These are phyloP conservation scores for Procavia capensis DNA, from an alignment of 2,113 vertebrate genomes.

Conservation along the genomic window DNA sequence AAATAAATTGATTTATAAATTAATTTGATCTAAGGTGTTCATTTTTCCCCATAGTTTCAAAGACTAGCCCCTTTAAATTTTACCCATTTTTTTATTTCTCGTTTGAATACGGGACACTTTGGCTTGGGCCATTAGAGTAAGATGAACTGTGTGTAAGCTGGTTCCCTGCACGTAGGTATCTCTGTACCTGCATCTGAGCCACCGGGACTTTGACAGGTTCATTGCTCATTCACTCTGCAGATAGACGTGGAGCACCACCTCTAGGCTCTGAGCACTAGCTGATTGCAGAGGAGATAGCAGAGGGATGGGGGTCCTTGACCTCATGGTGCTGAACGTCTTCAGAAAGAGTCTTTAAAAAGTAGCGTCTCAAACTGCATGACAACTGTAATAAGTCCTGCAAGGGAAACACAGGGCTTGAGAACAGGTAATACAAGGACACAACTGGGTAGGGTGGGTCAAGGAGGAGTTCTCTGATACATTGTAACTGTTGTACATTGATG, in stretches of 20 bases:
- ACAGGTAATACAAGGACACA: not conserved
- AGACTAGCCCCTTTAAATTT: not conserved
- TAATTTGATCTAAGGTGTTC: slow-evolving; percentile 69
- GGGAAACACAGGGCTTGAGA: not conserved
- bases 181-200: not conserved
- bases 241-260: not conserved
- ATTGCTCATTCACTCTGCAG: not conserved
- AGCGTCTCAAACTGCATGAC: not conserved
- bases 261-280: not conserved
- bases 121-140: too few relatives aligned
- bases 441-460: not conserved
- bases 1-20: slow-evolving; percentile 98
- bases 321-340: not conserved
- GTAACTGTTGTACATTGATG: not conserved
- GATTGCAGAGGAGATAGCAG: not conserved
- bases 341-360: not conserved
- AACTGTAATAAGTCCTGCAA: not conserved
- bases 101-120: not conserved
- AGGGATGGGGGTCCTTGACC: not conserved
- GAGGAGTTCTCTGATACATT: not conserved
- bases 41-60: slow-evolving; percentile 38
- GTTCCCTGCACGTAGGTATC: not conserved
- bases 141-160: not conserved
- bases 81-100: not conserved
- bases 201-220: not conserved